Evolutionary conservation across 1,140 invertebrate genomes (phyloP).

Genomic region (Lasioglossum baleicum): DNA sequence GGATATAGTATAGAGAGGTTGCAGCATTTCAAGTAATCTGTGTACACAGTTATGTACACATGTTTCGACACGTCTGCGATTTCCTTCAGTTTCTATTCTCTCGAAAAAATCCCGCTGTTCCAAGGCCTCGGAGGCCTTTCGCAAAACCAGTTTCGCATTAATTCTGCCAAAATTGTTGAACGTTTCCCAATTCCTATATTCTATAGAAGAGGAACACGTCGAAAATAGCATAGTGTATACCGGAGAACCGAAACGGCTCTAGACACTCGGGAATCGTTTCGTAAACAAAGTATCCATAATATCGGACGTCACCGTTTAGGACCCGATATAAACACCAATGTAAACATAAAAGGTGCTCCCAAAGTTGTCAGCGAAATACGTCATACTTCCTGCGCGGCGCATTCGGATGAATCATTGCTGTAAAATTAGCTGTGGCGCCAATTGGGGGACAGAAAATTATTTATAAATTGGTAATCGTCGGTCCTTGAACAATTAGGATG

Average conservation of each 20-base stretch:
- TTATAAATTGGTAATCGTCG: neutral
- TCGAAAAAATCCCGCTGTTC: neutral
- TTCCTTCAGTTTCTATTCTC: constrained; percentile 4
- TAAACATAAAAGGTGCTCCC: constrained; percentile 2
- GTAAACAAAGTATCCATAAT: constrained; percentile 1
- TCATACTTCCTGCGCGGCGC: neutral
- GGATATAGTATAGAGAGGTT: neutral
- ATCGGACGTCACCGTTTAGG: neutral
- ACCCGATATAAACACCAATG: neutral
- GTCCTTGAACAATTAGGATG: too few species aligned
- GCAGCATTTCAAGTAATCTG: neutral
- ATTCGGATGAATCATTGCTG: neutral
- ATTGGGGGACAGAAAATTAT: neutral
- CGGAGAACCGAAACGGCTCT: neutral
- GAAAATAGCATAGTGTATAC: neutral
- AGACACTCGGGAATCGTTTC: neutral
- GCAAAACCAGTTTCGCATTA: neutral
- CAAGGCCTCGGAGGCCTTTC: constrained; percentile 1
- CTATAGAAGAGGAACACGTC: neutral
- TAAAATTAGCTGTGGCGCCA: neutral
- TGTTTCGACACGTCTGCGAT: neutral
- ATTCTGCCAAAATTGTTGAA: neutral
- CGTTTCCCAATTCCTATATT: neutral
- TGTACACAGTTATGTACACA: neutral
- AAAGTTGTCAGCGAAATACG: neutral